Evolutionary conservation across 2,888 invertebrate genomes (phyloP), one percentile per base, ranked within the genome.

Genomic region (Microdon myrmicae): DNA sequence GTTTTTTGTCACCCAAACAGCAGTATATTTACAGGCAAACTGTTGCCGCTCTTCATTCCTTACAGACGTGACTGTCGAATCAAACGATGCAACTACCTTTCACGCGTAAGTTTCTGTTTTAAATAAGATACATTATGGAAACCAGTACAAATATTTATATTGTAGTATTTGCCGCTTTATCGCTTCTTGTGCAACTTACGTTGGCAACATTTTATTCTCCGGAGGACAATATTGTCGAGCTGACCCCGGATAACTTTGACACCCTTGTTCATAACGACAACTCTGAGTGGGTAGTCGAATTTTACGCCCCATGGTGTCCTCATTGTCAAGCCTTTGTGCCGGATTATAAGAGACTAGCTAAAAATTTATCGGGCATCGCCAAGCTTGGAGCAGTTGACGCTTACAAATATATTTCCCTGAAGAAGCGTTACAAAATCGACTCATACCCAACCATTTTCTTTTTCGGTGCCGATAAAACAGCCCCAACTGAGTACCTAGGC

Each of bases 371-470:
- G 90, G 96, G 96, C 60, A 83, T 94, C 14, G 89, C 89, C 0
- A 94, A 93, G 85, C 89, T 96, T 8, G 96, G 94, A 48, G 93
- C 92, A 17, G 86, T 96, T 0, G 89, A 97, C 82, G 90, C 91
- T 38, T 94, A 96, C 75, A 86, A 90, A 44, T 89, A 96, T 74
- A 88, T 90, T 73, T 85, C 88, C n/a, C 79, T 95, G 1, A 89
- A 87, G 16, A 83, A 85, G 4, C 86, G 87, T 71, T 96, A 86
- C 81, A 87, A 87, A 26, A 87, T 96, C 10, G 81, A 83, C 60
- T 94, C 96, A 16, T 96, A 95, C 77, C 96, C 96, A 2, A 94
- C 95, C 0, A 87, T 97, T 67, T 96, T 96, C 79, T 86, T 97
- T 41, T 96, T 96, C 79, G 90, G 88, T 0, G 82, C 83, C 0